Conservation (phyloP, 1,140 invertebrate genomes). For the Saccostrea echinata region DNA sequence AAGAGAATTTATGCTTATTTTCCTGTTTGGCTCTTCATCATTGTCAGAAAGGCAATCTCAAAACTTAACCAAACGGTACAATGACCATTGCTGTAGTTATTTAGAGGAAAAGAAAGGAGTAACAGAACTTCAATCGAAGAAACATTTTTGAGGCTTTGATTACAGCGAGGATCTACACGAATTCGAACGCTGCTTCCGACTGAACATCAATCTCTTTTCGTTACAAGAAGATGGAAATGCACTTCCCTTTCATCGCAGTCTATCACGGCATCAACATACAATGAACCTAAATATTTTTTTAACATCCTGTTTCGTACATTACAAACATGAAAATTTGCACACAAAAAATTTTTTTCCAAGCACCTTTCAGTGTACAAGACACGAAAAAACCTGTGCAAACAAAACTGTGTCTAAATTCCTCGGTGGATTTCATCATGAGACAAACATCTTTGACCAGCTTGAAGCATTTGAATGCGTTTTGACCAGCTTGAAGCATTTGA, state of each 20-base stretch:
- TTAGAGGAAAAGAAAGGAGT: not conserved
- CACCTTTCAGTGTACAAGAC: not conserved
- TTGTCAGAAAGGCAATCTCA: not conserved
- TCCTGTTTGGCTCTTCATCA: not conserved
- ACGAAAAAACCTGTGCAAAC: slow-evolving; percentile 9
- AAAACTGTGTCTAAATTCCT: slow-evolving; percentile 3
- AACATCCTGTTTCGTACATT: slow-evolving; percentile 29
- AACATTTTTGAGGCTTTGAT: not conserved
- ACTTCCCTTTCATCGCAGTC: not conserved
- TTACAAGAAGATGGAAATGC: slow-evolving; percentile 7
- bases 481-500: too few relatives aligned
- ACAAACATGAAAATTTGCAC: not conserved
- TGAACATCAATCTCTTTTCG: too few relatives aligned
- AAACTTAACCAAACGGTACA: too few relatives aligned
- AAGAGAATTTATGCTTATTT: slow-evolving; percentile 13
- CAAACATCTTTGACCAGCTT: slow-evolving; percentile 23
- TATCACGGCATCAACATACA: not conserved
- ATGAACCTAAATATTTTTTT: slow-evolving; percentile 22
- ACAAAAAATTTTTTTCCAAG: not conserved
- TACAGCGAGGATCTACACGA: not conserved
- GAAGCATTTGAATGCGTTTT: too few relatives aligned
- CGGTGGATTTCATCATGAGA: slow-evolving; percentile 8
- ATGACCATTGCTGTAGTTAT: too few relatives aligned
- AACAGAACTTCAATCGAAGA: not conserved
- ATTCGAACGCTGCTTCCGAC: not conserved